These are phyloP conservation scores for Drosophila hawaiiensis DNA, from an alignment of 2,888 invertebrate species.

Conservation along the genomic window DNA sequence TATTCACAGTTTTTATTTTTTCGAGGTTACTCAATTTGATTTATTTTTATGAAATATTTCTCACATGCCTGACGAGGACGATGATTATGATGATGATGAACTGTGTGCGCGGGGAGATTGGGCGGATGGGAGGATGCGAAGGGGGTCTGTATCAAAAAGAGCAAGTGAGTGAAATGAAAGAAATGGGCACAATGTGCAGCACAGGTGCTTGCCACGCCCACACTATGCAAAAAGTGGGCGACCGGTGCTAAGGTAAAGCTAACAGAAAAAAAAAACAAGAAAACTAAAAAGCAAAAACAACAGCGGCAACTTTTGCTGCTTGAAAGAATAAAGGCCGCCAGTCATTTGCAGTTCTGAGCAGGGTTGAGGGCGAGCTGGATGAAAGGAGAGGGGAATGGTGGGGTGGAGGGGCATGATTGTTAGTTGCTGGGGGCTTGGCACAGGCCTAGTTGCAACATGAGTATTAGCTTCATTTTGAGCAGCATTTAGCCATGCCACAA, in stretches of 20 bases:
- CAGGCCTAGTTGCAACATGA: slow-evolving; percentile 74
- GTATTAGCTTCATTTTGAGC: slow-evolving; percentile 79
- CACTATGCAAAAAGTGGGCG: slow-evolving; percentile 40
- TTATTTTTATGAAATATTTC: slow-evolving; percentile 22
- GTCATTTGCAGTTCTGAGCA: slow-evolving; percentile 56
- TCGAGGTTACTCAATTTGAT: slow-evolving; percentile 10
- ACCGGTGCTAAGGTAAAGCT: neutral
- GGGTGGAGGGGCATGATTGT: slow-evolving; percentile 3
- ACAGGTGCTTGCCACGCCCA: slow-evolving; percentile 67
- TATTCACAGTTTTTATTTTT: slow-evolving; percentile 1
- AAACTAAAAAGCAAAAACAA: slow-evolving; percentile 8
- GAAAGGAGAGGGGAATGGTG: neutral
- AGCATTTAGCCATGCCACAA: slow-evolving; percentile 59
- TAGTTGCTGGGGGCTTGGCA: slow-evolving; percentile 29
- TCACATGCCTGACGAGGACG: slow-evolving; percentile 12
- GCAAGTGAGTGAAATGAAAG: slow-evolving; percentile 56
- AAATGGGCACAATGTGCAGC: slow-evolving; percentile 49
- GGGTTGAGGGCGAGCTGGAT: neutral
- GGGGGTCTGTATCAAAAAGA: slow-evolving; percentile 29
- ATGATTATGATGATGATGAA: slow-evolving; percentile 18
- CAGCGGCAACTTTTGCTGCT: slow-evolving; percentile 48
- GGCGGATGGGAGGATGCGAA: neutral
- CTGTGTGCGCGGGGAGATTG: slow-evolving; percentile 19
- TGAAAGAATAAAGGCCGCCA: slow-evolving; percentile 51
- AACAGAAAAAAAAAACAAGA: neutral